Conservation (phyloP, 2,113 vertebrate genomes). For the Cranoglanis bouderius region DNA sequence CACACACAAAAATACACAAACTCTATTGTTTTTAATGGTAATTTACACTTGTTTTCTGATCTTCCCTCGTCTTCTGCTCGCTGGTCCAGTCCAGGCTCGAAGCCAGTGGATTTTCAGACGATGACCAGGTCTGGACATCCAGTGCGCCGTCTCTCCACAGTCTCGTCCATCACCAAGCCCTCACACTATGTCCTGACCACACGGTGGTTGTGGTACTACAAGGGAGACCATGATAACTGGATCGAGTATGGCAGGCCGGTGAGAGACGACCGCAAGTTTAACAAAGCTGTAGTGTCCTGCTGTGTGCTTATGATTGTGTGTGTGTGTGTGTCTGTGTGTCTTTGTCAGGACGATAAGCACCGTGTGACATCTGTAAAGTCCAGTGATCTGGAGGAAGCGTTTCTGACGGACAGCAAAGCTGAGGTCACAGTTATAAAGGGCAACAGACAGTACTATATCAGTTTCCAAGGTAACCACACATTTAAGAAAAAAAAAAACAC, state of each 20-base stretch:
- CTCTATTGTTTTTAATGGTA: background rate
- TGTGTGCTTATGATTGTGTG: background rate
- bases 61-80: background rate
- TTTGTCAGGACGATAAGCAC: slow-evolving; percentile 69
- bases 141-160: slow-evolving; percentile 68
- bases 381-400: slow-evolving; percentile 74
- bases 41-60: background rate
- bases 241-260: slow-evolving; percentile 68
- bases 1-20: background rate
- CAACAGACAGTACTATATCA: slow-evolving; percentile 70
- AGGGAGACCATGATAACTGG: slow-evolving; percentile 66
- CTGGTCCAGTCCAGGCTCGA: slow-evolving; percentile 39
- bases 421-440: slow-evolving; percentile 74
- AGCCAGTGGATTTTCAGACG: slow-evolving; percentile 58
- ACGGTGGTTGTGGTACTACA: slow-evolving; percentile 72
- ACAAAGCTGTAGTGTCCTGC: background rate
- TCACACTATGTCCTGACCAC: slow-evolving; percentile 68
- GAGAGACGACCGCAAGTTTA: slow-evolving; percentile 40
- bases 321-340: background rate
- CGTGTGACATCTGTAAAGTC: slow-evolving; percentile 73
- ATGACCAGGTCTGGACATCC: slow-evolving; percentile 57
- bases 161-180: slow-evolving; percentile 64
- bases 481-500: background rate
- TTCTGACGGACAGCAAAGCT: slow-evolving; percentile 58
- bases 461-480: slow-evolving; percentile 78